phyloP scores from a whole-genome alignment of 2,113 vertebrate genomes.

The Anarrhichthys ocellatus region DNA sequence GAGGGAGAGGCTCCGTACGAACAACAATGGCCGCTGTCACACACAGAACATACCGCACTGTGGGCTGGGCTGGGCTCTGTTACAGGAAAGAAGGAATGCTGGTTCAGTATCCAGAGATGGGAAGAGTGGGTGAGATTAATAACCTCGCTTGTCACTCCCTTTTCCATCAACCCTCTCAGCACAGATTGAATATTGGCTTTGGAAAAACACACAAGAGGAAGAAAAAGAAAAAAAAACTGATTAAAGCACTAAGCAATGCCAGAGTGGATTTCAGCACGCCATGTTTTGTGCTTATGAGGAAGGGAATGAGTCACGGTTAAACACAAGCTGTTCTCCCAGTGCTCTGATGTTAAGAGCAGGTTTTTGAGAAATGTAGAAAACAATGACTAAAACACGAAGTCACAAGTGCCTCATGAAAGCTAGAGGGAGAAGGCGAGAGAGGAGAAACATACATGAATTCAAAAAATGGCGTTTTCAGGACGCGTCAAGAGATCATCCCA shows the following conservation, averaged over 20 bases:
- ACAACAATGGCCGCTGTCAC: constrained; percentile 43
- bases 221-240: constrained; percentile 19
- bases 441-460: neutral
- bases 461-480: neutral
- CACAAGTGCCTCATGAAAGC: constrained; percentile 7
- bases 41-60: constrained; percentile 46
- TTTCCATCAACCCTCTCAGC: constrained; percentile 28
- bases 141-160: constrained; percentile 18
- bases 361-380: constrained; percentile 31
- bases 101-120: constrained; percentile 31
- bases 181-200: constrained; percentile 40
- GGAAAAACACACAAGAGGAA: constrained; percentile 14
- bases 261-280: constrained; percentile 48
- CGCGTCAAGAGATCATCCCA: constrained; percentile 8
- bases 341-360: constrained; percentile 39
- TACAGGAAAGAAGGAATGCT: constrained; percentile 35
- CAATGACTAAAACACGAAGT: constrained; percentile 23
- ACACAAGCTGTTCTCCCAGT: constrained; percentile 71
- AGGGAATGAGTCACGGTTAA: constrained; percentile 69
- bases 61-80: constrained; percentile 40
- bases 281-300: constrained; percentile 64
- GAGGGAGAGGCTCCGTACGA: constrained; percentile 41
- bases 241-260: constrained; percentile 42
- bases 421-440: neutral
- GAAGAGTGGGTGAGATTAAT: constrained; percentile 16